Base-by-base conservation (phyloP, 2,888 invertebrate species). In the Unio delphinus region DNA sequence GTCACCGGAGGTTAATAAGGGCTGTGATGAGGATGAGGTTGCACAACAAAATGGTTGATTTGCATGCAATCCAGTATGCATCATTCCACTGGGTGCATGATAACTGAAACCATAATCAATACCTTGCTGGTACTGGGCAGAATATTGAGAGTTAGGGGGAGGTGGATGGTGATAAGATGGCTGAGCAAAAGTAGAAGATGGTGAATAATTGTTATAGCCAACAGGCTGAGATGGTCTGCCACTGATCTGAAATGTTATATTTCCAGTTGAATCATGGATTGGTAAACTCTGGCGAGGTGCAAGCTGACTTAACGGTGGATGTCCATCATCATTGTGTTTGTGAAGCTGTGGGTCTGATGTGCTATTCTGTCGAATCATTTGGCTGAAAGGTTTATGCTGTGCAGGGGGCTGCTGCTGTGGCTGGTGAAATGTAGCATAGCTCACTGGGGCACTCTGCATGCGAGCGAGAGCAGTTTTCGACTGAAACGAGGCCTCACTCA, bases 311-410 rank as follows among this genome's bases (percentile, higher is more conserved):
- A 65, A 61, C 0, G n/a, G 28, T 1, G 54, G 60, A 23, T 55
- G 60, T 20, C 30, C 62, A 17, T 58, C 61, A 55, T 62, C 64
- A 4, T 63, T 59, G 7, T 68, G 65, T 64, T 75, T 78, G 67
- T 85, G 80, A 15, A 94, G 89, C 81, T 94, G 93, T 5, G 94
- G 93, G 83, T 94, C 94, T 0, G 94, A 94, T 69, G 93, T 92
- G 73, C 90, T 90, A 80, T 90, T 90, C 71, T 90, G 87, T 45
- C 90, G 88, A 69, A 90, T 91, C 91, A 92, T 91, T 90, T 66
- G 89, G 85, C 67, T 76, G 82, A 70, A 63, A 11, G 63, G 64
- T 64, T 61, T 68, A 6, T 61, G 58, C 45, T 45, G 45, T 45
- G 45, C 15, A 45, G 45, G 65, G 23, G 68, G 71, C 8, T 60